Conservation (phyloP, 2,888 invertebrate species). For the Nudaria mundana region DNA sequence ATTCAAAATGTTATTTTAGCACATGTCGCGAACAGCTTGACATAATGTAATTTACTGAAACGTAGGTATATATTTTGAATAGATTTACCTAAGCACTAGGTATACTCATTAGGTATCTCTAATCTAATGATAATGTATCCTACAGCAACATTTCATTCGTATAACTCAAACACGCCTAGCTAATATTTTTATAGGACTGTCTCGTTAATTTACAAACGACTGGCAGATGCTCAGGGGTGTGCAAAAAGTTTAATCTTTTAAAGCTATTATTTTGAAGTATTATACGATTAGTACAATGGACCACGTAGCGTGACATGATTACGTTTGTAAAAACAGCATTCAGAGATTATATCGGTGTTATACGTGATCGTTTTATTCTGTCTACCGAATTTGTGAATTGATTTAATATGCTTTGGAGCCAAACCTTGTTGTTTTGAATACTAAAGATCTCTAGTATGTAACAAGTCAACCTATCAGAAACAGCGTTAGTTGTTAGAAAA, state of each 20-base stretch:
- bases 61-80: too few species aligned
- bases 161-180: conserved; percentile 20
- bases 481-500: too few species aligned
- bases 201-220: conserved; percentile 43
- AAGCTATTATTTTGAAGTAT: conserved; percentile 37
- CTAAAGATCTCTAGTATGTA: neutral
- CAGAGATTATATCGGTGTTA: conserved; percentile 45
- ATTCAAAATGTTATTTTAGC: too few species aligned
- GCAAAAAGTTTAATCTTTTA: conserved; percentile 42
- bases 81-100: too few species aligned
- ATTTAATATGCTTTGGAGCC: conserved; percentile 11
- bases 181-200: conserved; percentile 19
- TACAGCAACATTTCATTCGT: conserved; percentile 17
- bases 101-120: too few species aligned
- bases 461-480: too few species aligned
- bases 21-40: too few species aligned
- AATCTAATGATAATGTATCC: too few species aligned
- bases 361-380: conserved; percentile 38
- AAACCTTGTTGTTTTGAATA: neutral
- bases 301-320: conserved; percentile 51
- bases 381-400: conserved; percentile 26
- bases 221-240: conserved; percentile 33
- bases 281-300: conserved; percentile 56
- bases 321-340: conserved; percentile 44
- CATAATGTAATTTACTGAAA: too few species aligned